Base-by-base conservation (phyloP, 2,888 invertebrate species). In the Uloborus plumipes region DNA sequence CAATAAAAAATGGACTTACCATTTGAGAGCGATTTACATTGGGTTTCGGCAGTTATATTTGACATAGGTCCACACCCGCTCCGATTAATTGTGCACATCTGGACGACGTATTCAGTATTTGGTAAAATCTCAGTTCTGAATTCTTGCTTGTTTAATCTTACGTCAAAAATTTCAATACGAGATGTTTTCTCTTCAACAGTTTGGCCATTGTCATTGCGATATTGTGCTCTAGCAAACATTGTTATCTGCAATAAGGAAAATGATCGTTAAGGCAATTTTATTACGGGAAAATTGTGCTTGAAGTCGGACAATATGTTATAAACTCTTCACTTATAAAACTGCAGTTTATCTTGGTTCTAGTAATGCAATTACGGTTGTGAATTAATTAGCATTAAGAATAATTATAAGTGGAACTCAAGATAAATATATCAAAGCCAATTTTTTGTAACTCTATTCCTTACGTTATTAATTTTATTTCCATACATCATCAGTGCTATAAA, bases 91-190 rank as follows among this genome's bases (percentile, higher is more conserved):
- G 86, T 85, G 71, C 86, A 86, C 22, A 89, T 88, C 86, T 87
- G 86, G 2, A 95, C 93, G 16, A 94, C 94, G 89, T 95, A 95
- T 88, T 94, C 93, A 0, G 95, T 96, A 89, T 96, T 95, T 4
- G 95, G 92, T 71, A 84, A 78, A 31, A 86, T 77, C 39, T 61
- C 62, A 22, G 74, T 73, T 18, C 65, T 76, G 39, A 80, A 84
- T 64, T 80, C 84, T 49, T 71, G 79, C 53, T 55, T 71, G 49
- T 69, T 66, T 51, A 51, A 49, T 62, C 85, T 85, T 1, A 81
- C 81, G 51, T 85, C 85, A 26, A 77, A 72, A n/a, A 77, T 67
- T 67, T 83, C 72, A 26, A 84, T 66, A 66, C 85, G 79, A 49
- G 73, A 20, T 50, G 84, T 75, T 49, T 85, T 82, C 47, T 86